These are phyloP conservation scores for Chaunax sp. DNA, from an alignment of 2,797 vertebrate genomes.

Conservation along the genomic window DNA sequence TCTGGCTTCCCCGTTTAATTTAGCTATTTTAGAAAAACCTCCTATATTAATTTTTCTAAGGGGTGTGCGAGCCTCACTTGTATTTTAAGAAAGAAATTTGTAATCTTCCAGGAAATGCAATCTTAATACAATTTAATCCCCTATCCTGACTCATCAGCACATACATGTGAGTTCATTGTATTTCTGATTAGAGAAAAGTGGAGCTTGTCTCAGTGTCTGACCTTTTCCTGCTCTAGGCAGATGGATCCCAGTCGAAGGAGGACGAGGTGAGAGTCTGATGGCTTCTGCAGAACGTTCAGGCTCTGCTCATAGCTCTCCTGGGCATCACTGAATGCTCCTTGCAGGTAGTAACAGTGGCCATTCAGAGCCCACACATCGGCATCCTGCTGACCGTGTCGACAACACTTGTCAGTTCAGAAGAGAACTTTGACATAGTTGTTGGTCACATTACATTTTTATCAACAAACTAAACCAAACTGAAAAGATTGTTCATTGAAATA, in stretches of 20 bases:
- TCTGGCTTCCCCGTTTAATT: too few species aligned
- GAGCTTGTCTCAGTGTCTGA: conserved; percentile 60
- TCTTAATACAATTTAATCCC: too few species aligned
- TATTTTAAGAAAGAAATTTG: too few species aligned
- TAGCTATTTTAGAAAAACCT: too few species aligned
- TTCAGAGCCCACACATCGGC: conserved; percentile 90
- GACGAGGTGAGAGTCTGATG: conserved; percentile 85
- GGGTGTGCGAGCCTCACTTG: too few species aligned
- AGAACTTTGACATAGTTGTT: neutral
- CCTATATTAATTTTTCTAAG: too few species aligned
- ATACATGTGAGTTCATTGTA: too few species aligned
- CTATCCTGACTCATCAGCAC: too few species aligned
- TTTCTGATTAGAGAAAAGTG: too few species aligned
- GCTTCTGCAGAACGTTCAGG: conserved; percentile 82
- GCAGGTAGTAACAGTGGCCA: conserved; percentile 89
- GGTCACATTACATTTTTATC: neutral
- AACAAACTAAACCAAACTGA: too few species aligned
- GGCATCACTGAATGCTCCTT: conserved; percentile 79
- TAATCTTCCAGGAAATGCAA: too few species aligned
- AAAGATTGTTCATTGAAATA: too few species aligned
- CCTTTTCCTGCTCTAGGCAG: conserved; percentile 87
- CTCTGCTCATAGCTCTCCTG: conserved; percentile 88
- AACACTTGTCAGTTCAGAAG: neutral
- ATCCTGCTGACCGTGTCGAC: conserved; percentile 77
- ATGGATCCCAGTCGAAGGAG: conserved; percentile 89